Evolutionary conservation across 2,113 vertebrate species (phyloP), one percentile per base, ranked within the genome.

Genomic region (Trochalopteron elliotii): DNA sequence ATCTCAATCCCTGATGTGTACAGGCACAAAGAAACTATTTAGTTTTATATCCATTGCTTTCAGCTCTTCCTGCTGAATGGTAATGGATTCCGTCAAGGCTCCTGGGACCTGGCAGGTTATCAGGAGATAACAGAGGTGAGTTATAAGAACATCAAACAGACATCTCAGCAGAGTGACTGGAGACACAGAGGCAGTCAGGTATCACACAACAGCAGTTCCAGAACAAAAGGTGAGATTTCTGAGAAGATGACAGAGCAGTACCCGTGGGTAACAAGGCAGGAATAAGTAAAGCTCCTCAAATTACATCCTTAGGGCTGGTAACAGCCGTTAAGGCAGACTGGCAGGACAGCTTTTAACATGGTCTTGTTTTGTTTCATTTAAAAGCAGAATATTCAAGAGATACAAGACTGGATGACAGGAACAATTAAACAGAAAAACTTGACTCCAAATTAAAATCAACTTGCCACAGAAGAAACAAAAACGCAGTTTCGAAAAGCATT

Each of bases 51-150:
- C 22, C 19, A 15, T 5, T 74, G 57, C 33, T 42, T 80, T 82
- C 2, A 2, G 65, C 65, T 70, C 60, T 74, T 93, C n/a, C 31
- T 61, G 81, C 35, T 56, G 35, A 57, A 64, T 17, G 28, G 9
- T 1, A 49, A 49, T 13, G 22, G 49, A n/a, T 77, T 72, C 56
- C 23, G 56, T 3, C 35, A 25, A 45, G 35, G 83, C 60, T 76
- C 47, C 86, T 1, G 20, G 37, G 56, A 49, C 5, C 42, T 4
- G 10, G 35, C 75, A 45, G 42, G 39, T 53, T 57, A 25, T 7
- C 0, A 1, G 35, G 27, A 80, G 17, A 4, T 15, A 75, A 35
- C 0, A 5, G 77, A 77, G 23, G 14, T 0, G 6, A 75, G 27
- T 3, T 55, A 8, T 10, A 71, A 71, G 67, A 59, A 44, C 23